A percentile compares a stretch with the other conserved stretches of the same genome.
These are phyloP conservation scores for Eufriesea mexicana DNA, from an alignment of 1,140 invertebrate species.

Conservation along the genomic window DNA sequence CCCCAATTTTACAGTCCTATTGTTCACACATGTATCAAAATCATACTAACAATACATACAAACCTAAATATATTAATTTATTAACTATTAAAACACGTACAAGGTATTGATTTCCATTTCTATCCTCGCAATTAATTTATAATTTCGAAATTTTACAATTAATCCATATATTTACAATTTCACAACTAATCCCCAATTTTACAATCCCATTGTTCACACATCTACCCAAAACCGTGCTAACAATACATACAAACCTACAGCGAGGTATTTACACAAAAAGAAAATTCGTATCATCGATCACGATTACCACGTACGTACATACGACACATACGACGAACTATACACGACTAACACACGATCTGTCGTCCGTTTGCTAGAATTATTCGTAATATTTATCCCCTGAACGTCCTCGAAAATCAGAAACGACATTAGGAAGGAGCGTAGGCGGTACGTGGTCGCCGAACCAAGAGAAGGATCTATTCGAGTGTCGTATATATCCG, in stretches of 20 bases:
- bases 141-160: no score
- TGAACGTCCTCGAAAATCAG: conserved; percentile 39
- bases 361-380: conserved; percentile 35
- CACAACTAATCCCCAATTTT: no score
- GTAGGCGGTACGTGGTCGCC: conserved; percentile 46
- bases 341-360: conserved; percentile 8
- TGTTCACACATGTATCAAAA: no score
- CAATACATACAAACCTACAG: neutral
- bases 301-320: neutral
- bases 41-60: neutral
- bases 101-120: no score
- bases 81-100: no score
- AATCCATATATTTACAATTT: no score
- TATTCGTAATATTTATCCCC: conserved; percentile 59
- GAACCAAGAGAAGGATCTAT: conserved; percentile 12
- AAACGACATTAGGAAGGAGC: conserved; percentile 48
- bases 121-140: no score
- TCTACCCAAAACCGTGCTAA: no score
- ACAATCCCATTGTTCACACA: no score
- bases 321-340: conserved; percentile 13
- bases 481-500: conserved; percentile 3
- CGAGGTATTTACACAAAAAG: neutral
- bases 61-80: no score
- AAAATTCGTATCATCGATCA: neutral
- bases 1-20: no score